Base-by-base conservation (phyloP, 2,888 invertebrate species). In the Cerastoderma edule region DNA sequence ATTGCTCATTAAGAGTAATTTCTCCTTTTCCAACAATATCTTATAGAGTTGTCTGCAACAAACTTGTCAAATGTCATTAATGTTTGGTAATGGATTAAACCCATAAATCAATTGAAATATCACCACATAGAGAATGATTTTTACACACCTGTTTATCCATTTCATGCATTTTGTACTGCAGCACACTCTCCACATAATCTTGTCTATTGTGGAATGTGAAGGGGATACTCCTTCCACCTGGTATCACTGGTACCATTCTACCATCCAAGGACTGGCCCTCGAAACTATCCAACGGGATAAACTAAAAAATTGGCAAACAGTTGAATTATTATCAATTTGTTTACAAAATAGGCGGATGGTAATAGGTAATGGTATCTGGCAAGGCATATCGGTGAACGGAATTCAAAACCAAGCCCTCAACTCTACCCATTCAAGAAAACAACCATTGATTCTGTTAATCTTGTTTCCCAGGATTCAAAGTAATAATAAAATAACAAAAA, bases 271-370 rank as follows among this genome's bases (percentile, higher is more conserved):
- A 95, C 67, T 94, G 94, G 19, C 95, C 95, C 89, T 95, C 95
- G 90, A 95, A 95, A 86, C 93, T 93, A 87, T 95, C 95, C 84
- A 95, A 89, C 2, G 95, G 95, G 80, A 95, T 95, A 81, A 90
- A 89, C 92, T 92, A 79, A 16, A 80, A 73, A 60, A 32, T 5
- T 24, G 27, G 27, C 22, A 22, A 50, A 46, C 69, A 50, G n/a
- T 46, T 16, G 48, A 19, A 63, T 10, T 39, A 39, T 39, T 39
- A 64, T 30, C n/a, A 30, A 44, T 10, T 39, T 39, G 16, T 16
- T 39, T 39, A 10, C 8, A 39, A 39, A 39, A 8, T 39, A 39
- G 8, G 10, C 39, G 16, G 8, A 10, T 39, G 16, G 10, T 16
- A 10, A 39, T 39, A 10, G 39, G 39, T 16, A 10, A 39, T 39